Conservation (phyloP, 2,888 invertebrate species). For the Rotaria sp. region DNA sequence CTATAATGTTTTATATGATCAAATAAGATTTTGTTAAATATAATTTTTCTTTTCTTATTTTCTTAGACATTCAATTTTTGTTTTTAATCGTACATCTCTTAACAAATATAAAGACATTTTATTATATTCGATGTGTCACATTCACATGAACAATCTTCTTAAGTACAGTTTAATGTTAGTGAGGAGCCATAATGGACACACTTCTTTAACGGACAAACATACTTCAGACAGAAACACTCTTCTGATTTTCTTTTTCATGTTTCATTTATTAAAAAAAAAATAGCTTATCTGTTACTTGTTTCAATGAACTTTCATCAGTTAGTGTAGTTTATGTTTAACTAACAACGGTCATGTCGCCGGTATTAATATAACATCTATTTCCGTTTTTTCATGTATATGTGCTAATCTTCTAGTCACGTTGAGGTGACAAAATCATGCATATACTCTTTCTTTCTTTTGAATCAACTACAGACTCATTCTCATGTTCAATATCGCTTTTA, state of each 20-base stretch:
- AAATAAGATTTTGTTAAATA: not conserved
- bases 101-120: not conserved
- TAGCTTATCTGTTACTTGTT: not conserved
- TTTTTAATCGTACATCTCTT: not conserved
- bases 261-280: not conserved
- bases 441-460: not conserved
- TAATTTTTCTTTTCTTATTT: not conserved
- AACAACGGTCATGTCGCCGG: not conserved
- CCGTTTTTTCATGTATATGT: not conserved
- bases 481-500: not conserved
- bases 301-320: not conserved
- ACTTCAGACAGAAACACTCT: slow-evolving; percentile 22
- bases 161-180: not conserved
- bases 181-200: not conserved
- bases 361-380: not conserved
- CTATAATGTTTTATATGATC: not conserved
- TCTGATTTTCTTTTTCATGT: not conserved
- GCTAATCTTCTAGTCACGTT: not conserved
- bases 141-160: not conserved
- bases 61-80: not conserved
- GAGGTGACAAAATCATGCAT: not conserved
- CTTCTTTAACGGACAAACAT: slow-evolving; percentile 10
- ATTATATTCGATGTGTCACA: not conserved
- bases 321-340: not conserved
- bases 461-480: not conserved